Base-by-base conservation (phyloP, 2,797 vertebrate genomes). In the Gymnocypris eckloni region DNA sequence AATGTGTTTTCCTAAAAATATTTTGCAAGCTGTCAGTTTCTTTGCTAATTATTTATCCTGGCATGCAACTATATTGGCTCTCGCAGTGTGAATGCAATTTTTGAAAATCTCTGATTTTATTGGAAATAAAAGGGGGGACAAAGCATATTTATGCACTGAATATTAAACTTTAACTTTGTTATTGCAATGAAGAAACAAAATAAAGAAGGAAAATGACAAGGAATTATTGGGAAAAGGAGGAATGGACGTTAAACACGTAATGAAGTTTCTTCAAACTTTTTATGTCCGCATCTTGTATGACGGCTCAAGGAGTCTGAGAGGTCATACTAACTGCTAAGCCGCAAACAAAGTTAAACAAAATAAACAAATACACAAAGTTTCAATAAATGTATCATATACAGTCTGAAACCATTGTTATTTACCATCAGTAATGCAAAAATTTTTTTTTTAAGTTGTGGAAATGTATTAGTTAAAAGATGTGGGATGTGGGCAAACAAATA, bases 11-110 rank as follows among this genome's bases (percentile, higher is more conserved):
- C 87, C 45, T 79, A 45, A 81, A 61, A 80, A 45, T 80, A 71
- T 71, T 87, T 86, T 64, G 70, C 79, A 61, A 72, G 81, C 70
- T 81, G 72, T 83, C 86, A 85, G 41, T 85, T 81, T 85, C 66
- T 83, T 83, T 78, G 54, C 82, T 87, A 85, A 86, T 85, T 83
- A 12, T 69, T n/a, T 79, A 3, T 70, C 22, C 79, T 80, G 79
- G 81, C 87, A 80, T 56, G 9, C 75, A 64, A 33, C 43, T 48
- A n/a, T 11, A 20, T 43, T 79, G 33, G 43, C 72, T 79, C 48
- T 66, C 39, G n/a, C n/a, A 87, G 72, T 16, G 11, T 41, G 81
- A 80, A 82, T 82, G 33, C 54, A 45, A 82, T 84, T 86, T 84
- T 22, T 52, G 41, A 6, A 86, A 87, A 84, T 82, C 56, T 79